Percentiles rank a stretch among this genome's conserved stretches.
phyloP scores from a whole-genome alignment of 2,888 invertebrate species.

The Chaitophorus viminalis region DNA sequence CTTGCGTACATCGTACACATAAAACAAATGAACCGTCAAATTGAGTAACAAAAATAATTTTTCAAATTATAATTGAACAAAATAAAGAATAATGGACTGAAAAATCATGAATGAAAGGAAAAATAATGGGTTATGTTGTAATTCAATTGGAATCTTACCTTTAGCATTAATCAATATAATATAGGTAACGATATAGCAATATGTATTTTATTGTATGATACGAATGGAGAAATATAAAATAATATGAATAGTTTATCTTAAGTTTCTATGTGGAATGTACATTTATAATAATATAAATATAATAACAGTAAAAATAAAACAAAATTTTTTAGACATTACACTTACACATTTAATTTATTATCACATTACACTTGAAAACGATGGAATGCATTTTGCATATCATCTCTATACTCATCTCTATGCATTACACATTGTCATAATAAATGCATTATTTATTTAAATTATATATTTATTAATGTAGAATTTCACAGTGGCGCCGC shows the following conservation, averaged over 20 bases:
- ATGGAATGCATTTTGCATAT: neutral
- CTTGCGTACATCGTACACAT: neutral
- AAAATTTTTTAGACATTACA: too few species aligned
- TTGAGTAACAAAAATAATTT: neutral
- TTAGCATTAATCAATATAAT: neutral
- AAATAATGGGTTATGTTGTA: conserved; percentile 14
- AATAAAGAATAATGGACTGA: conserved; percentile 47
- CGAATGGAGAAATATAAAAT: neutral
- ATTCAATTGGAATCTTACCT: conserved; percentile 3
- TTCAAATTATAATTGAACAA: conserved; percentile 6
- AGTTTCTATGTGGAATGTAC: neutral
- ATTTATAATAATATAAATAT: neutral
- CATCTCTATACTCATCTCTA: neutral
- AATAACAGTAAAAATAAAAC: neutral
- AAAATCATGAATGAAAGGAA: conserved; percentile 34
- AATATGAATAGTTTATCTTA: neutral
- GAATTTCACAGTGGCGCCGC: too few species aligned
- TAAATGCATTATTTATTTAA: too few species aligned
- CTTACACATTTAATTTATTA: neutral
- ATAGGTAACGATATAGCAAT: too few species aligned
- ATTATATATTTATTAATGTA: too few species aligned
- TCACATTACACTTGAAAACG: neutral
- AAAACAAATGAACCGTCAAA: conserved; percentile 19
- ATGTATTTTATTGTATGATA: neutral
- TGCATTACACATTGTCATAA: neutral